A percentile compares a stretch with the other conserved stretches of the same genome.
Evolutionary conservation across 2,888 invertebrate genomes (phyloP).

Genomic region (Oegoconia quadripuncta): DNA sequence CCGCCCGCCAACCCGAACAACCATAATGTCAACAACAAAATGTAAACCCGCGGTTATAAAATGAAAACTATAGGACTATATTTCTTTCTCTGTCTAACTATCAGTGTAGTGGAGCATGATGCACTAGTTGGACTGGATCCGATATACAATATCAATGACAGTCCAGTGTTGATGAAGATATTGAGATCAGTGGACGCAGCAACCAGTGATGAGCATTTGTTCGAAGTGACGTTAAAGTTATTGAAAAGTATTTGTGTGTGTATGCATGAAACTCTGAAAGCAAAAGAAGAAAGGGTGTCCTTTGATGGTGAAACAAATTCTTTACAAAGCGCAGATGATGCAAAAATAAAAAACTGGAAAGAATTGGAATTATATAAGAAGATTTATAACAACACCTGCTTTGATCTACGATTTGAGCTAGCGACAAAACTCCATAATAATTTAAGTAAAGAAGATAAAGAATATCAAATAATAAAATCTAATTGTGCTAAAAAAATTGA

Average conservation of each 20-base stretch:
- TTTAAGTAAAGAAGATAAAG: constrained; percentile 16
- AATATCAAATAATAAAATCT: constrained; percentile 19
- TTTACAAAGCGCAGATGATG: constrained; percentile 23
- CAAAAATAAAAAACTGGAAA: constrained; percentile 18
- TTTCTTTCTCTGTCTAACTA: constrained; percentile 25
- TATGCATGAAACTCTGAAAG: constrained; percentile 46
- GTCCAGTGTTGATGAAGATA: constrained; percentile 45
- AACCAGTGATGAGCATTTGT: constrained; percentile 46
- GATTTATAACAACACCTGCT: constrained; percentile 57
- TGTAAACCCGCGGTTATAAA: constrained; percentile 36
- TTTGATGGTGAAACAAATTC: constrained; percentile 25
- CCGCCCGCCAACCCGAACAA: constrained; percentile 22
- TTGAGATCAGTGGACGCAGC: constrained; percentile 52
- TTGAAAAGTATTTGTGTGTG: constrained; percentile 58
- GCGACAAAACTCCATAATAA: constrained; percentile 28
- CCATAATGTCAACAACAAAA: constrained; percentile 46
- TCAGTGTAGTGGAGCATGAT: constrained; percentile 23
- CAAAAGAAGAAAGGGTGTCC: constrained; percentile 29
- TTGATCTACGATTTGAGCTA: constrained; percentile 39
- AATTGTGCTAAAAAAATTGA: constrained; percentile 24
- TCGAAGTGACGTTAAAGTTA: constrained; percentile 52
- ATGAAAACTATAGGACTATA: constrained; percentile 37
- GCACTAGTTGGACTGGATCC: constrained; percentile 26
- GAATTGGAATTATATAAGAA: constrained; percentile 46
- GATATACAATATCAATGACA: constrained; percentile 31